Conservation (phyloP, 1,140 invertebrate genomes). For the Tetraneura akinire region DNA sequence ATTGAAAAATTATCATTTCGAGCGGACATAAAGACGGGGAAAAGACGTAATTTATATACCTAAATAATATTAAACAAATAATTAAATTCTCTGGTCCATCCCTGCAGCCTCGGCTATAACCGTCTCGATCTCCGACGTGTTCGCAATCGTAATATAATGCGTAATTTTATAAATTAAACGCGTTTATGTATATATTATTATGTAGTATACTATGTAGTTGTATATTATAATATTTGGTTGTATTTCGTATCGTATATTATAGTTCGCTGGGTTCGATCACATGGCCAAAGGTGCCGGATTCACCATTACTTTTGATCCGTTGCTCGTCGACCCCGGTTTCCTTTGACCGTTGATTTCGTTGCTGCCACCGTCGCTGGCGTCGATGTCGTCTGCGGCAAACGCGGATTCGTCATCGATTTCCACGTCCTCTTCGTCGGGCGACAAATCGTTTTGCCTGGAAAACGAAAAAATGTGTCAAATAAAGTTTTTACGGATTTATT, state of each 20-base stretch:
- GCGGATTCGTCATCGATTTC: not conserved
- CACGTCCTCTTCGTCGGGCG: constrained; percentile 31
- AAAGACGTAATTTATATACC: no score
- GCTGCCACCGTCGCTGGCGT: not conserved
- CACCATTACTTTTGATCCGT: constrained; percentile 48
- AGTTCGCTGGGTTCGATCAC: not conserved
- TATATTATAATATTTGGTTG: no score
- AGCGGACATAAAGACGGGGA: no score
- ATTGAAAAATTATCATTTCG: no score
- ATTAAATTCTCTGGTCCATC: no score
- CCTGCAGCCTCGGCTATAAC: no score
- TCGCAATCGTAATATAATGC: not conserved
- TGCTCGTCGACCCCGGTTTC: constrained; percentile 22
- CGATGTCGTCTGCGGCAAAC: not conserved
- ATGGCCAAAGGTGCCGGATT: constrained; percentile 44
- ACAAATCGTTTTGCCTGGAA: constrained; percentile 26
- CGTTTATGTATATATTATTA: not conserved
- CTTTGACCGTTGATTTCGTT: not conserved
- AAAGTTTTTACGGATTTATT: no score
- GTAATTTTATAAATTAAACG: no score
- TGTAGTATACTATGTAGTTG: not conserved
- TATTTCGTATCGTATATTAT: not conserved
- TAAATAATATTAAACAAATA: no score
- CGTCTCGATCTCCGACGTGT: not conserved
- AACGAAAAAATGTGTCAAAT: not conserved